Evolutionary conservation across 2,113 vertebrate genomes (phyloP).

Genomic region (Chaetops frenatus): DNA sequence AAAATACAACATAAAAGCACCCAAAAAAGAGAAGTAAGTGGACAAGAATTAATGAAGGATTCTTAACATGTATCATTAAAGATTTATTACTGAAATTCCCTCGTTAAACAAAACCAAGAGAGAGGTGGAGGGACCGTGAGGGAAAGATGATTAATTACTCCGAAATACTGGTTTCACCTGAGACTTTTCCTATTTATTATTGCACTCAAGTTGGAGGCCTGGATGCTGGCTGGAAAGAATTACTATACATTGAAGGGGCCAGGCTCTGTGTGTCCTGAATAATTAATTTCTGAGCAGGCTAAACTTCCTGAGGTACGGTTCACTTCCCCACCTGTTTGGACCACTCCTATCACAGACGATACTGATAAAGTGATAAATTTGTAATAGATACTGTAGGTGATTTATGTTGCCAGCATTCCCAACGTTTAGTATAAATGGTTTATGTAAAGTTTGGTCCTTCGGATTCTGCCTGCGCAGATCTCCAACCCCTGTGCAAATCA

Average conservation of each 20-base stretch:
- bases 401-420: conserved; percentile 75
- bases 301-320: conserved; percentile 80
- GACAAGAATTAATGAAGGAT: conserved; percentile 88
- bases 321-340: conserved; percentile 77
- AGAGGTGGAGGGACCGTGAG: conserved; percentile 60
- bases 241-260: conserved; percentile 84
- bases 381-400: conserved; percentile 78
- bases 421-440: conserved; percentile 77
- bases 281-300: conserved; percentile 80
- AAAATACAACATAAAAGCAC: conserved; percentile 16
- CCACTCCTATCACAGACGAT: conserved; percentile 73
- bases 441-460: conserved; percentile 80
- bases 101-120: conserved; percentile 80
- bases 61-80: conserved; percentile 95
- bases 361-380: conserved; percentile 69
- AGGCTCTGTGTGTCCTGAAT: conserved; percentile 87
- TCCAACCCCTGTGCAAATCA: conserved; percentile 53
- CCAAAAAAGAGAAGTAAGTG: conserved; percentile 82
- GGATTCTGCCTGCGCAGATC: conserved; percentile 65
- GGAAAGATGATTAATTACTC: conserved; percentile 96
- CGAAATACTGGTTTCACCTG: conserved; percentile 92
- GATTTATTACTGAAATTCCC: conserved; percentile 95
- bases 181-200: conserved; percentile 99
- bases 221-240: conserved; percentile 83
- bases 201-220: conserved; percentile 83